These are phyloP conservation scores for Sisyra nigra DNA, from an alignment of 2,888 invertebrate species.

Conservation along the genomic window DNA sequence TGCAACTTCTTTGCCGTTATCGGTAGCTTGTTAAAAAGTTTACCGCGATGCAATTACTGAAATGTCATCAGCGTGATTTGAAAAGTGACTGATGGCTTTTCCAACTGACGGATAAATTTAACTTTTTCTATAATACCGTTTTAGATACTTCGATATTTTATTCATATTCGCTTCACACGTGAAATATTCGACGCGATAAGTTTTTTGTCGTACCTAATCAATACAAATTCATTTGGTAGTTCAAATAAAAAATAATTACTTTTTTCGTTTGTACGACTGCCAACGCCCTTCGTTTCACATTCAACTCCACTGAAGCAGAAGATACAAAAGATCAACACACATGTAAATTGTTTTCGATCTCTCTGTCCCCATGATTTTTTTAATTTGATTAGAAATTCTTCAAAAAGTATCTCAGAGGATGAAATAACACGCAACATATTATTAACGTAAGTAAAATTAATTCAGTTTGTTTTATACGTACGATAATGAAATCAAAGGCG, in stretches of 20 bases:
- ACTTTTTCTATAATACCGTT: not conserved
- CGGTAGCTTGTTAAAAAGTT: slow-evolving; percentile 4
- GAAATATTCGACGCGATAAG: not conserved
- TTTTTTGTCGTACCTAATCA: not conserved
- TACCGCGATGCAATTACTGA: slow-evolving; percentile 8
- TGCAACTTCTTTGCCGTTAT: slow-evolving; percentile 1
- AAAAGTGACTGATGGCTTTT: slow-evolving; percentile 8
- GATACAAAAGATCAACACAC: too few relatives aligned
- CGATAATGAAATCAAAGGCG: too few relatives aligned
- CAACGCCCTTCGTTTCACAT: too few relatives aligned
- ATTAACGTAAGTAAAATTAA: too few relatives aligned
- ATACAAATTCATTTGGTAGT: not conserved
- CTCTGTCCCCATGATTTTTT: too few relatives aligned
- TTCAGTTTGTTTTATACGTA: too few relatives aligned
- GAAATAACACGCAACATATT: too few relatives aligned
- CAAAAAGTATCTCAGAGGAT: too few relatives aligned
- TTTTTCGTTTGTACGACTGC: not conserved
- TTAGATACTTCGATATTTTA: not conserved
- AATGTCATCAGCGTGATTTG: slow-evolving; percentile 9
- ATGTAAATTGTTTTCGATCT: too few relatives aligned
- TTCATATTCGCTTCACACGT: not conserved
- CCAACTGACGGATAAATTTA: not conserved
- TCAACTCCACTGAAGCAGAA: too few relatives aligned
- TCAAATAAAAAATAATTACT: not conserved
- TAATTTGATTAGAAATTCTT: too few relatives aligned